These are phyloP conservation scores for Typhlichthys eigenmanni DNA, from an alignment of 2,797 vertebrate species.

Conservation along the genomic window DNA sequence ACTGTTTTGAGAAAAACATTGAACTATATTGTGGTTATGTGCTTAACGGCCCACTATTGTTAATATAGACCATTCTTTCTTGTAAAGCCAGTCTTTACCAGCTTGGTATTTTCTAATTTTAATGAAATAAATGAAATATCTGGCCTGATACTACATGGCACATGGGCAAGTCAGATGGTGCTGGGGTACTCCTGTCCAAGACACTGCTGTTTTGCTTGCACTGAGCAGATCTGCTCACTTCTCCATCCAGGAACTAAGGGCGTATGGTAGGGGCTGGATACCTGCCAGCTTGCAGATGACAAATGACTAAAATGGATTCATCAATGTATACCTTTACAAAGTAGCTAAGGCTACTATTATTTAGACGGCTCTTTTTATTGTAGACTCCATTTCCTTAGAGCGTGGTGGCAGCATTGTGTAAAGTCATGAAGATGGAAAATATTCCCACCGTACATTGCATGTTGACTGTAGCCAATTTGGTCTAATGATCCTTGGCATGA, in stretches of 20 bases:
- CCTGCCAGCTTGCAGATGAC: conserved; percentile 55
- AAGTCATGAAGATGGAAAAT: too few relatives aligned
- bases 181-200: conserved; percentile 59
- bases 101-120: background rate
- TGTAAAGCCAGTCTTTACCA: too few relatives aligned
- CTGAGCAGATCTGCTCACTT: conserved; percentile 53
- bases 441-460: too few relatives aligned
- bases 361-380: background rate
- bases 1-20: background rate
- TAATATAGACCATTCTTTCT: too few relatives aligned
- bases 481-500: background rate
- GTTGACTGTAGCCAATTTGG: too few relatives aligned
- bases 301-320: conserved; percentile 27
- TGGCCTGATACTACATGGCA: conserved; percentile 50
- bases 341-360: background rate
- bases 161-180: conserved; percentile 72
- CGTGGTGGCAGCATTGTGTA: background rate
- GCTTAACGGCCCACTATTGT: too few relatives aligned
- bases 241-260: conserved; percentile 63
- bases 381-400: background rate
- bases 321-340: too few relatives aligned
- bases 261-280: conserved; percentile 45
- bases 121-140: conserved; percentile 7
- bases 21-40: too few relatives aligned
- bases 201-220: conserved; percentile 62